These are phyloP conservation scores for Protobothrops mucrosquamatus DNA, from an alignment of 2,113 vertebrate genomes.

Conservation along the genomic window DNA sequence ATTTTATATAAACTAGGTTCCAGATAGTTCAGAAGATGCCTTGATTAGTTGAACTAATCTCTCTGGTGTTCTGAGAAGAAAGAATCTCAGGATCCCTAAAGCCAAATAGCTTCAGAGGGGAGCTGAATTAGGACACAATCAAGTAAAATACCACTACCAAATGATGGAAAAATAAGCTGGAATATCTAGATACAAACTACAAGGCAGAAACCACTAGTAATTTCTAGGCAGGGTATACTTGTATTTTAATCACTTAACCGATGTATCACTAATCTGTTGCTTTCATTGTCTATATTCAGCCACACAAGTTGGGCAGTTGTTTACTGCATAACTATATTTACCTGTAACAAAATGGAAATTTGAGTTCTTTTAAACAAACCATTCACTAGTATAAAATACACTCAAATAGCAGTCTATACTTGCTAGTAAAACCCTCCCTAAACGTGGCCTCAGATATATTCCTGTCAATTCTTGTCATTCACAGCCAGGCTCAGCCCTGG, in stretches of 20 bases:
- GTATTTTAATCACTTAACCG: no score
- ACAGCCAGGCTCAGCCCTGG: no score
- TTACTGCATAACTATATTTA: background rate
- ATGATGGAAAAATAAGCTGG: background rate
- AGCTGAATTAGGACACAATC: background rate
- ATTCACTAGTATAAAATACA: background rate
- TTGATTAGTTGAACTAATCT: background rate
- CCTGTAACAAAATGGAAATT: background rate
- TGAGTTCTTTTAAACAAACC: background rate
- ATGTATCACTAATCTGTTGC: background rate
- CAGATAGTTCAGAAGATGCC: background rate
- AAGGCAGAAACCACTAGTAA: background rate
- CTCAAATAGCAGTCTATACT: background rate
- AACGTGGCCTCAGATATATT: no score
- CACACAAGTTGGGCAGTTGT: background rate
- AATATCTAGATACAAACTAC: background rate
- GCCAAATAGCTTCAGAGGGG: background rate
- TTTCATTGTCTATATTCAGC: background rate
- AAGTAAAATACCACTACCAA: background rate
- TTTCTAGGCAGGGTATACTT: no score
- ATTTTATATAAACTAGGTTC: background rate
- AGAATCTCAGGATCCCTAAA: no score
- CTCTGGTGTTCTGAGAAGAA: background rate
- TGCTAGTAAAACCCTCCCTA: background rate
- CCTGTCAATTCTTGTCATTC: no score